These are phyloP conservation scores for Coleophora deauratella DNA, from an alignment of 2,888 invertebrate species.

Conservation along the genomic window DNA sequence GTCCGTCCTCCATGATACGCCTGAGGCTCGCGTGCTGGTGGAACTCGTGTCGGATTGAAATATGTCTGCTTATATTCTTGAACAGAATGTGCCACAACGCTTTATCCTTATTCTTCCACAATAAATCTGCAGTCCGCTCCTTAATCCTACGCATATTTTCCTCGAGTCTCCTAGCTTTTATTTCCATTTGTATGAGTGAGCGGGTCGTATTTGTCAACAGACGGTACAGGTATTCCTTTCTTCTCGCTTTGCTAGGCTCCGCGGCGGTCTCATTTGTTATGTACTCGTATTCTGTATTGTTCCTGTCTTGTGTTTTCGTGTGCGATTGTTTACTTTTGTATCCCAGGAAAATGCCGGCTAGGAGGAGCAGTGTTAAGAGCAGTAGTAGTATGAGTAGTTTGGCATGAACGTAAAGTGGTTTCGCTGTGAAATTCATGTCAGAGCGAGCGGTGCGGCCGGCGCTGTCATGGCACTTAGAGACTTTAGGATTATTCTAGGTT, in stretches of 20 bases:
- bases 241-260: slow-evolving; percentile 50
- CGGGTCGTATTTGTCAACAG: slow-evolving; percentile 72
- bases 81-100: slow-evolving; percentile 70
- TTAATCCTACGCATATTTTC: slow-evolving; percentile 74
- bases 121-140: slow-evolving; percentile 71
- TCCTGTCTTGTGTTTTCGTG: slow-evolving; percentile 32
- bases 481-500: slow-evolving; percentile 18
- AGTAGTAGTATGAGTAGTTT: slow-evolving; percentile 52
- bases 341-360: slow-evolving; percentile 50
- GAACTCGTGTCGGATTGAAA: slow-evolving; percentile 67
- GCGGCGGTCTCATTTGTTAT: slow-evolving; percentile 52
- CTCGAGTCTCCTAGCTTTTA: slow-evolving; percentile 71
- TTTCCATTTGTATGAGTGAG: slow-evolving; percentile 74
- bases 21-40: slow-evolving; percentile 64
- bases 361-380: slow-evolving; percentile 45
- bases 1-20: slow-evolving; percentile 60
- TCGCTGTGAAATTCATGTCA: slow-evolving; percentile 63
- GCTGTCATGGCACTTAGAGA: slow-evolving; percentile 23
- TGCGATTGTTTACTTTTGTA: slow-evolving; percentile 39
- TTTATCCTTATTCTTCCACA: slow-evolving; percentile 73
- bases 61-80: slow-evolving; percentile 69
- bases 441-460: slow-evolving; percentile 20
- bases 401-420: slow-evolving; percentile 53
- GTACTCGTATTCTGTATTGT: slow-evolving; percentile 43
- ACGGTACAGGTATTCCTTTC: slow-evolving; percentile 71